These are phyloP conservation scores for Diarsia dahlii DNA, from an alignment of 2,888 invertebrate genomes.

Conservation along the genomic window DNA sequence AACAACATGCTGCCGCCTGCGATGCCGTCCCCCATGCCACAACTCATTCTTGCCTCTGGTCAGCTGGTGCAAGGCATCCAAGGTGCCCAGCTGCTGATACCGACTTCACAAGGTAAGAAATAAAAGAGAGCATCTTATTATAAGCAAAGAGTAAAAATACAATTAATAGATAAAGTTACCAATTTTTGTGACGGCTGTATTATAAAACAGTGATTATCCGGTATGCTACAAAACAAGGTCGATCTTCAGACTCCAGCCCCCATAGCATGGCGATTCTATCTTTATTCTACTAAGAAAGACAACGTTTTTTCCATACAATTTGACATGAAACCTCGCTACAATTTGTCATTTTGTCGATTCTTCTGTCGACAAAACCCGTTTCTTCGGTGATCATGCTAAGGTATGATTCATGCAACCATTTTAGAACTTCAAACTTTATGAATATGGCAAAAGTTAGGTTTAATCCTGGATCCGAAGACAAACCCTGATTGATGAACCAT, in stretches of 20 bases:
- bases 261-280: too few relatives aligned
- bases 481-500: not conserved
- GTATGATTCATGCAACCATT: not conserved
- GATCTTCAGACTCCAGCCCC: not conserved
- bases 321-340: too few relatives aligned
- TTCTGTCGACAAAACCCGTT: too few relatives aligned
- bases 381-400: too few relatives aligned
- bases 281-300: too few relatives aligned
- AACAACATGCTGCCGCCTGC: conserved; percentile 91
- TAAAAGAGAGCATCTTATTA: not conserved
- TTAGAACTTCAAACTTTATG: not conserved
- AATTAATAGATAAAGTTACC: not conserved
- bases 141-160: not conserved
- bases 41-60: conserved; percentile 97
- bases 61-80: conserved; percentile 98
- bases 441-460: not conserved
- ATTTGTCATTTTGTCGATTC: too few relatives aligned
- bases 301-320: too few relatives aligned
- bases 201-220: not conserved
- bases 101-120: conserved; percentile 96
- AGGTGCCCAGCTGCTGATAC: conserved; percentile 98
- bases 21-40: conserved; percentile 95
- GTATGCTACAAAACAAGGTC: not conserved
- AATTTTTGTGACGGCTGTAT: not conserved
- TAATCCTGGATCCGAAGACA: not conserved